Base-by-base conservation (phyloP, 2,797 vertebrate species). In the Tiaroga cobitis region DNA sequence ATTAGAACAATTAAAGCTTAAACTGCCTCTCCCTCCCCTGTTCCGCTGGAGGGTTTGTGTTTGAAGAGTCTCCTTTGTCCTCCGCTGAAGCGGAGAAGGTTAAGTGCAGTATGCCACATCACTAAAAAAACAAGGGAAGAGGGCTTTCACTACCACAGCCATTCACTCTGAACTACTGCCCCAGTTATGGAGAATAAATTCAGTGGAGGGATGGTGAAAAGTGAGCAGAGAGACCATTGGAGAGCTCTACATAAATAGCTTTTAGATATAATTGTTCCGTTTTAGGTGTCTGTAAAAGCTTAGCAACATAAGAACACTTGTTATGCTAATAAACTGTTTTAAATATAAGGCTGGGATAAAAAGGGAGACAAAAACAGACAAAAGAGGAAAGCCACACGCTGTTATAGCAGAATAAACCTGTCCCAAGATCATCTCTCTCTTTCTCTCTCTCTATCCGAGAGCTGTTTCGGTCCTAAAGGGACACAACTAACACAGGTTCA, bases 401-500 rank as follows among this genome's bases (percentile, higher is more conserved):
- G 68, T 80, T 49, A 24, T 59, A 78, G 56, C 81, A 65, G 16
- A 68, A 83, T 68, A 76, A 75, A 83, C 91, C 92, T 93, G 93
- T 94, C 94, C 93, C 94, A 92, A 93, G 93, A 83, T 83, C 90
- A 91, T 59, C 34, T 18, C 8, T 26, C 34, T 37, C 41, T 39
- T 29, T n/a, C 5, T 26, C 34, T 37, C 43, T 41, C 46, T 51
- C 61, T 19, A 5, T 3, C 8, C 16, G 8, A 63, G 13, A 37
- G 68, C 59, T 81, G 67, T 82, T 84, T 65, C 56, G 87, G 91
- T 91, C 92, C 88, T 70, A 86, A 90, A 85, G 78, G 80, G 83
- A 87, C 84, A 75, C 91, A 92, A 92, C 93, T 92, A 93, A 93
- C 92, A 90, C 90, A 88, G 90, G 85, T 89, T 90, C 91, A 95